These are phyloP conservation scores for Loripinus fragilis DNA, from an alignment of 2,888 invertebrate species.

Conservation along the genomic window DNA sequence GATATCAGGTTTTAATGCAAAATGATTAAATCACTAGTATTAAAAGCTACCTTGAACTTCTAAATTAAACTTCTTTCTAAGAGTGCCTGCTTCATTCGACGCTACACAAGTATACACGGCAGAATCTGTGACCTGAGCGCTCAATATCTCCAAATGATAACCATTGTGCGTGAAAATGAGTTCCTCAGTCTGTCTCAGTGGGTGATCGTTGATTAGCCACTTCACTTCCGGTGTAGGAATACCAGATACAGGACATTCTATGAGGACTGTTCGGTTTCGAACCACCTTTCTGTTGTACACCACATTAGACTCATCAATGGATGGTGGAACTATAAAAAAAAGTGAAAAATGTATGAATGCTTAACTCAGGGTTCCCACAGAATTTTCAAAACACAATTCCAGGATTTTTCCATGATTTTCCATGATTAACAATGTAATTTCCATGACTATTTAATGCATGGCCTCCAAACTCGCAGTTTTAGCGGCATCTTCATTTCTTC, in stretches of 20 bases:
- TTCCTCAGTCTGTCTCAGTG: slow-evolving; percentile 47
- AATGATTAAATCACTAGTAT: too few species aligned
- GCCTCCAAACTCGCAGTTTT: too few species aligned
- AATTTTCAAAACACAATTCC: too few species aligned
- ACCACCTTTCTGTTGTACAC: slow-evolving; percentile 80
- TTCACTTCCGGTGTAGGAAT: slow-evolving; percentile 82
- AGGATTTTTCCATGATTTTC: too few species aligned
- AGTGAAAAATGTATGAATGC: too few species aligned
- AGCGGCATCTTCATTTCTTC: too few species aligned
- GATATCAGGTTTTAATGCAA: too few species aligned
- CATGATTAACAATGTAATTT: too few species aligned
- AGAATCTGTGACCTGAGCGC: slow-evolving; percentile 79
- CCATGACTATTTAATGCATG: too few species aligned
- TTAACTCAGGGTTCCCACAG: too few species aligned
- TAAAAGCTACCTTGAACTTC: slow-evolving; percentile 82
- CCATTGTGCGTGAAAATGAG: slow-evolving; percentile 58
- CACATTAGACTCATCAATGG: slow-evolving; percentile 80
- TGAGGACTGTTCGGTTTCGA: slow-evolving; percentile 80
- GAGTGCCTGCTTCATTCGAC: slow-evolving; percentile 84
- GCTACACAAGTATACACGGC: slow-evolving; percentile 84
- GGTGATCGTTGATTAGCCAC: slow-evolving; percentile 79
- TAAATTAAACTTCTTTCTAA: slow-evolving; percentile 80
- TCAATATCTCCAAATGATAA: slow-evolving; percentile 73
- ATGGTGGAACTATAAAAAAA: slow-evolving; percentile 74
- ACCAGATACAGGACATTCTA: slow-evolving; percentile 84